phyloP scores from a whole-genome alignment of 2,797 vertebrate genomes.

The Sciaenops ocellatus region DNA sequence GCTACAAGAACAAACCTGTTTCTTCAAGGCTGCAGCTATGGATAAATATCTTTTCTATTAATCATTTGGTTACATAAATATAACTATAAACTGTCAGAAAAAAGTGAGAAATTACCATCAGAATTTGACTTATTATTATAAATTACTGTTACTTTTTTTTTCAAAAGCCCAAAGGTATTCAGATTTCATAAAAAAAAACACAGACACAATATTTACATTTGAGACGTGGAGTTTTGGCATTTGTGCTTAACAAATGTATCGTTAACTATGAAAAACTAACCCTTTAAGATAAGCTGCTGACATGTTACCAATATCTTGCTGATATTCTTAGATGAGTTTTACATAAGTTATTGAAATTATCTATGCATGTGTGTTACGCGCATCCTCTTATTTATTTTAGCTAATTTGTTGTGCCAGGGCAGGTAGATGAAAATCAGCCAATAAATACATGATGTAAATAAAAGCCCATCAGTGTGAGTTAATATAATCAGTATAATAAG shows the following conservation, averaged over 20 bases:
- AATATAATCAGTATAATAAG: no score
- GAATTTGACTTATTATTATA: neutral
- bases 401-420: no score
- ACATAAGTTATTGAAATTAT: no score
- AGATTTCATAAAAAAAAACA: neutral
- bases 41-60: neutral
- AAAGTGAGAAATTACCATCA: neutral
- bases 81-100: no score
- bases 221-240: neutral
- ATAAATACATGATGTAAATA: no score
- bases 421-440: no score
- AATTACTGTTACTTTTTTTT: neutral
- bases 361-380: constrained; percentile 7
- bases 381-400: constrained; percentile 6
- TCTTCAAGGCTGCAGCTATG: neutral
- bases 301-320: neutral
- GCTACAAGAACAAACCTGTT: neutral
- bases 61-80: neutral
- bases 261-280: neutral
- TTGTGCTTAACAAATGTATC: neutral
- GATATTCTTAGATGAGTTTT: neutral
- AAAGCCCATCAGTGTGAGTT: no score
- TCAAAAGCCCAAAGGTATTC: neutral
- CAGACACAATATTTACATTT: neutral
- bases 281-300: neutral